These are phyloP conservation scores for Cyphomyrus discorhynchus DNA, from an alignment of 2,113 vertebrate species.

Conservation along the genomic window DNA sequence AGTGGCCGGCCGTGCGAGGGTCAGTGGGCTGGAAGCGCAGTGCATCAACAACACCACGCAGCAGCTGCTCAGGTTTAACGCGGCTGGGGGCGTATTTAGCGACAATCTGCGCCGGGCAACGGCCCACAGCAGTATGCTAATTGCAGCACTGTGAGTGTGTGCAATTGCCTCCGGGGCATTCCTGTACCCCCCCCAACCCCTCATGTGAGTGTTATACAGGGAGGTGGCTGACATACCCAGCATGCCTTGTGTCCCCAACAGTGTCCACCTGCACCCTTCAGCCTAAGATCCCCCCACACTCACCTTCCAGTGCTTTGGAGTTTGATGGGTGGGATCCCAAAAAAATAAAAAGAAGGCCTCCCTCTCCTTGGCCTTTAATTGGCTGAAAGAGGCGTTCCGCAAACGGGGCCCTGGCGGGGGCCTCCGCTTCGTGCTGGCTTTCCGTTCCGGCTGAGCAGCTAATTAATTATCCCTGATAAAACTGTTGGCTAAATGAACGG, in stretches of 20 bases:
- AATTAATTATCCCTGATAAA: slow-evolving; percentile 9
- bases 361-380: not conserved
- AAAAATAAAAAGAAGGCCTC: too few species aligned
- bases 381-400: not conserved
- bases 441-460: not conserved
- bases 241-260: not conserved
- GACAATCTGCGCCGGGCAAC: not conserved
- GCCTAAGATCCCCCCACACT: not conserved
- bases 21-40: too few species aligned
- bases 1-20: too few species aligned
- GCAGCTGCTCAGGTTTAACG: not conserved
- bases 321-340: not conserved
- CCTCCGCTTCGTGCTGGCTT: not conserved
- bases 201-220: not conserved
- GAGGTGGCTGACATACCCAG: slow-evolving; percentile 3
- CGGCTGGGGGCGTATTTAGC: not conserved
- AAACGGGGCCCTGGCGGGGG: not conserved
- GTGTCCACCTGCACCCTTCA: not conserved
- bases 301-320: not conserved
- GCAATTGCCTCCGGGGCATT: not conserved
- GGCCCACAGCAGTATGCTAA: slow-evolving; percentile 1
- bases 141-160: not conserved
- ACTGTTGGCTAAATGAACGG: not conserved
- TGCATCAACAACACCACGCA: not conserved
- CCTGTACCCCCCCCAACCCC: not conserved